Conservation (phyloP, 1,140 invertebrate species). For the Ostrea denselamellosa region DNA sequence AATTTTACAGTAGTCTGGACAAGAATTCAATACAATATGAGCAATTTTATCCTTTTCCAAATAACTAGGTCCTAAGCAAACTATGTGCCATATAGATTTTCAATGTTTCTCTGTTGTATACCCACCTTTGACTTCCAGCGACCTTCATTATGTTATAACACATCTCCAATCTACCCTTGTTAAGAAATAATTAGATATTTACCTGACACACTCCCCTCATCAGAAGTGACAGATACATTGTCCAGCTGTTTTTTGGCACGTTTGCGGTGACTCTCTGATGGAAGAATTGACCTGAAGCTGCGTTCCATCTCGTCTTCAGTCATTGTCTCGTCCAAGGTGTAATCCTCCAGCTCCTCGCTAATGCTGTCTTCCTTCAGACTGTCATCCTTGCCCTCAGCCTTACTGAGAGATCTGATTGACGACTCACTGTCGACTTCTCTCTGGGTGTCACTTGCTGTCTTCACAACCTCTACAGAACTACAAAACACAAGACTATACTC, state of each 20-base stretch:
- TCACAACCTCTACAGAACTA: slow-evolving; percentile 55
- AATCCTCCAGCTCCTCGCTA: slow-evolving; percentile 69
- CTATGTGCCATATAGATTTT: too few species aligned
- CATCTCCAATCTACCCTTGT: too few species aligned
- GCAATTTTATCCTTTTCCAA: too few species aligned
- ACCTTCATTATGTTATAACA: too few species aligned
- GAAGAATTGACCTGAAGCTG: slow-evolving; percentile 73
- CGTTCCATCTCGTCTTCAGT: slow-evolving; percentile 76
- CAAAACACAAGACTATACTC: neutral
- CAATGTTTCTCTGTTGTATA: too few species aligned
- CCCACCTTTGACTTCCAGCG: too few species aligned
- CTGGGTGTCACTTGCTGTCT: slow-evolving; percentile 66
- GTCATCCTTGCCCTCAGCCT: slow-evolving; percentile 57
- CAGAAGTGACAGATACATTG: slow-evolving; percentile 67
- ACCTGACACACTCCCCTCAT: slow-evolving; percentile 61
- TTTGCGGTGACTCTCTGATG: slow-evolving; percentile 76
- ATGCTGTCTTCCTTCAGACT: slow-evolving; percentile 62
- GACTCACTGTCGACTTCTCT: slow-evolving; percentile 58
- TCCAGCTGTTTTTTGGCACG: slow-evolving; percentile 68
- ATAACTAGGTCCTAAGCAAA: too few species aligned
- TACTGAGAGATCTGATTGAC: slow-evolving; percentile 66
- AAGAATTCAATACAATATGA: too few species aligned
- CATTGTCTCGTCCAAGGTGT: slow-evolving; percentile 73
- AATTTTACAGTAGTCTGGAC: too few species aligned
- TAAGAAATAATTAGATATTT: neutral